These are phyloP conservation scores for Caenorhabditis macrosperma DNA, from an alignment of 2,888 invertebrate genomes.

Conservation along the genomic window DNA sequence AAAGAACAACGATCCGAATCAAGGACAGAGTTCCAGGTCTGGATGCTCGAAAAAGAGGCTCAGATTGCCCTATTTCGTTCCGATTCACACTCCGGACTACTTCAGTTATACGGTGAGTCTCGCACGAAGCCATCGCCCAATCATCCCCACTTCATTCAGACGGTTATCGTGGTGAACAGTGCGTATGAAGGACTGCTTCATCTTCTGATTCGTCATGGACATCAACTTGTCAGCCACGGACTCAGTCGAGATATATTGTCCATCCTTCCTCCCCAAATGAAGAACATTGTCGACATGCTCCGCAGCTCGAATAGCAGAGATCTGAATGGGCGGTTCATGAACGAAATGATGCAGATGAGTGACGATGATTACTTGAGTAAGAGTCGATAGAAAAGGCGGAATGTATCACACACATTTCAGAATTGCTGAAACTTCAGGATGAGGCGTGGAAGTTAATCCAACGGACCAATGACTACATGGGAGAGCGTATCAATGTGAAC, in stretches of 20 bases:
- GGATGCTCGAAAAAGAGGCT: background rate
- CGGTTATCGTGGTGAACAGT: background rate
- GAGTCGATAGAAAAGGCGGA: background rate
- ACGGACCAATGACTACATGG: background rate
- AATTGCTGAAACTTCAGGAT: background rate
- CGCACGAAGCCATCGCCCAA: too few relatives aligned
- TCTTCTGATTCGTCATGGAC: slow-evolving; percentile 8
- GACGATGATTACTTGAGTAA: background rate
- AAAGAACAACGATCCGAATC: background rate
- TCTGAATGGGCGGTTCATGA: background rate
- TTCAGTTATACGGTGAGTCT: slow-evolving; percentile 13
- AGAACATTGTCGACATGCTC: background rate
- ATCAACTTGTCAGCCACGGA: background rate
- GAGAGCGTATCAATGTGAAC: slow-evolving; percentile 1
- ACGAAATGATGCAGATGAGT: background rate
- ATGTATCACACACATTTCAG: slow-evolving; percentile 1
- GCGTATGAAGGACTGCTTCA: slow-evolving; percentile 8
- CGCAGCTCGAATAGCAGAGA: background rate
- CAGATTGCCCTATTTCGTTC: background rate
- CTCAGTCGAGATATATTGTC: background rate
- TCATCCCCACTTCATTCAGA: slow-evolving; percentile 5
- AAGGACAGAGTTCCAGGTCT: background rate
- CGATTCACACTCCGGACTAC: slow-evolving; percentile 5
- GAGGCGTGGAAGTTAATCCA: slow-evolving; percentile 7
- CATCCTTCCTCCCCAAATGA: background rate